phyloP scores from a whole-genome alignment of 2,888 invertebrate genomes.

The Drosophila anceps region DNA sequence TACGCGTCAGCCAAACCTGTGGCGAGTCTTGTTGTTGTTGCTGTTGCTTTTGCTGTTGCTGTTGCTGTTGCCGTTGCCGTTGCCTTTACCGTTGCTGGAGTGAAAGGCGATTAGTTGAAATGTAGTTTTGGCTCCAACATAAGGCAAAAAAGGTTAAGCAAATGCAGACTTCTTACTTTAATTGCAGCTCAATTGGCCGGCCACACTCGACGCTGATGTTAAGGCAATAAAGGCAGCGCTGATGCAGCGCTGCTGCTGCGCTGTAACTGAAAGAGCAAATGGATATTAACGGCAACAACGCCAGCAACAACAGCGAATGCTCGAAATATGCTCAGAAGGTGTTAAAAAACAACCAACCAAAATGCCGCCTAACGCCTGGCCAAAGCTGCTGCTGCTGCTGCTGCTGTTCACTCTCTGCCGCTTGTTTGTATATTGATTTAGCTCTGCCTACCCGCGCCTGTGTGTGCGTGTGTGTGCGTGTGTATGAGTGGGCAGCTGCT shows the following conservation, averaged over 20 bases:
- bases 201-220: background rate
- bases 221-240: background rate
- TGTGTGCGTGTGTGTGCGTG: conserved; percentile 12
- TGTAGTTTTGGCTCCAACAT: conserved; percentile 14
- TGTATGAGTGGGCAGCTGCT: conserved; percentile 23
- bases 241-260: conserved; percentile 1
- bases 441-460: conserved; percentile 31
- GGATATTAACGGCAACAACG: conserved; percentile 36
- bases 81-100: conserved; percentile 30
- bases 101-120: conserved; percentile 59
- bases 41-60: too few species aligned
- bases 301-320: conserved; percentile 22
- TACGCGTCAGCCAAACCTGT: conserved; percentile 32
- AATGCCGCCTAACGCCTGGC: conserved; percentile 65
- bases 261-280: conserved; percentile 19
- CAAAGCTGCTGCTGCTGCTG: conserved; percentile 12
- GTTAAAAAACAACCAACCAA: conserved; percentile 76
- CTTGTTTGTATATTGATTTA: conserved; percentile 71
- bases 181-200: conserved; percentile 13
- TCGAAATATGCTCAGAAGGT: conserved; percentile 51
- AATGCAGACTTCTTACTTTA: background rate
- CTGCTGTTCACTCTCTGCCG: conserved; percentile 21
- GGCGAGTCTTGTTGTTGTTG: conserved; percentile 33
- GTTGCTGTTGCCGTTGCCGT: conserved; percentile 18
- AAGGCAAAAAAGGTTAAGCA: background rate